Evolutionary conservation across 1,140 invertebrate genomes (phyloP).

Genomic region (Drosophila hydei): DNA sequence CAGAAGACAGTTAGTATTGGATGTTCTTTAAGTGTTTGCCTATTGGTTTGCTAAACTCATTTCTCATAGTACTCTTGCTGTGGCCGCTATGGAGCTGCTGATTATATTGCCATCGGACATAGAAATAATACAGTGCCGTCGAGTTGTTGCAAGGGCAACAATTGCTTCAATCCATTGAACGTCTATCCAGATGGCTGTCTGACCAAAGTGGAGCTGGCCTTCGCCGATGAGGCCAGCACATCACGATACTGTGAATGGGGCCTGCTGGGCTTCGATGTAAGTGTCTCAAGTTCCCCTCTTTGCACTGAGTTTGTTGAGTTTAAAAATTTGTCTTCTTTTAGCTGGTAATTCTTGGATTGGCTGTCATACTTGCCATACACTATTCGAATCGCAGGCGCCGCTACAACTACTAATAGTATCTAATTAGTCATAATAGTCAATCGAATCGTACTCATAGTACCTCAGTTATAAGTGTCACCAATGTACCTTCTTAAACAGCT

Average conservation of each 20-base stretch:
- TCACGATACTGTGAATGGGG: constrained; percentile 67
- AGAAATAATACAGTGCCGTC: constrained; percentile 57
- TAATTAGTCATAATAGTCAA: constrained; percentile 17
- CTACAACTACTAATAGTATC: constrained; percentile 56
- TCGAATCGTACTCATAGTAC: constrained; percentile 36
- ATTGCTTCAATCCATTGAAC: constrained; percentile 75
- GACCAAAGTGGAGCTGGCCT: constrained; percentile 74
- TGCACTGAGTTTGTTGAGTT: background rate
- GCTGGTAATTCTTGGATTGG: constrained; percentile 62
- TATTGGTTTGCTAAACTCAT: background rate
- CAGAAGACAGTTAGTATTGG: constrained; percentile 57
- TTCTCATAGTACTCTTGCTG: constrained; percentile 86
- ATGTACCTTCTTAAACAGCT: constrained; percentile 52
- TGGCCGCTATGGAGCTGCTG: constrained; percentile 84
- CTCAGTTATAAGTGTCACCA: constrained; percentile 60
- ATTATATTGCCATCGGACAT: constrained; percentile 82
- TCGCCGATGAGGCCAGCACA: constrained; percentile 85
- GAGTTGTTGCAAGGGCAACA: constrained; percentile 83
- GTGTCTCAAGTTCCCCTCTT: background rate
- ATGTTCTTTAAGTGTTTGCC: background rate
- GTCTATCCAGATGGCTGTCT: constrained; percentile 84
- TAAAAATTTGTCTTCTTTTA: constrained; percentile 30
- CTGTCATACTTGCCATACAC: constrained; percentile 70
- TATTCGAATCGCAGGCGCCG: constrained; percentile 68
- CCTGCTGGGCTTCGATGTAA: constrained; percentile 69